phyloP scores from a whole-genome alignment of 35 echinoderm and acorn worm species.

The Apostichopus japonicus region DNA sequence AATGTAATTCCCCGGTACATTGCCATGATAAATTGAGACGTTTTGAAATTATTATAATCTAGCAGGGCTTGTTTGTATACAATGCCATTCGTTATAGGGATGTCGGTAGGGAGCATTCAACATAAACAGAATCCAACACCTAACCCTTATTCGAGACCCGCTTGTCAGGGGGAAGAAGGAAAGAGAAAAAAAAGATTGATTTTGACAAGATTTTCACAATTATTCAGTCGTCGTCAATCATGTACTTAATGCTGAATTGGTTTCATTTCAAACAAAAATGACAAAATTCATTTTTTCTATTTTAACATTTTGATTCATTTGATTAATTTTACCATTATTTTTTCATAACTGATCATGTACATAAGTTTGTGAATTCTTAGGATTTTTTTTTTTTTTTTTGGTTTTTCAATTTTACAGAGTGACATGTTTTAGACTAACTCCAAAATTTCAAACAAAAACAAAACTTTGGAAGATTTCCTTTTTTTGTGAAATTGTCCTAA shows the following conservation, averaged over 20 bases:
- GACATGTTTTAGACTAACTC: background rate
- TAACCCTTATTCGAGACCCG: too few species aligned
- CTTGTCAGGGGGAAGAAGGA: too few species aligned
- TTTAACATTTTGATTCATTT: slow-evolving; percentile 26
- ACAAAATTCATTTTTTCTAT: slow-evolving; percentile 21
- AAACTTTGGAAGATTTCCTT: background rate
- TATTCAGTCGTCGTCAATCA: slow-evolving; percentile 38
- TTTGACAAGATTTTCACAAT: background rate
- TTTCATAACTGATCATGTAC: slow-evolving; percentile 48
- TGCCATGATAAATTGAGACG: too few species aligned
- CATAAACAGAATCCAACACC: too few species aligned
- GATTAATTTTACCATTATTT: slow-evolving; percentile 42
- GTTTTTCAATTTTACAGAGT: slow-evolving; percentile 22
- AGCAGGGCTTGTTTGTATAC: too few species aligned
- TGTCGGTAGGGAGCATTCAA: too few species aligned
- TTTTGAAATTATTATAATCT: too few species aligned
- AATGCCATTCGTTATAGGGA: too few species aligned
- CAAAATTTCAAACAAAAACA: background rate
- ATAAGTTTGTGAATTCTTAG: slow-evolving; percentile 37
- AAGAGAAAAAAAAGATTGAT: background rate
- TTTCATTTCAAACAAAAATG: slow-evolving; percentile 1
- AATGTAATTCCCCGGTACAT: too few species aligned
- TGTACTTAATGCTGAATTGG: slow-evolving; percentile 36
- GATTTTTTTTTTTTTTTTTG: background rate
- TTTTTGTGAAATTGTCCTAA: too few species aligned